Base-by-base conservation (phyloP, 1,140 invertebrate genomes). In the Tigriopus japonicus region DNA sequence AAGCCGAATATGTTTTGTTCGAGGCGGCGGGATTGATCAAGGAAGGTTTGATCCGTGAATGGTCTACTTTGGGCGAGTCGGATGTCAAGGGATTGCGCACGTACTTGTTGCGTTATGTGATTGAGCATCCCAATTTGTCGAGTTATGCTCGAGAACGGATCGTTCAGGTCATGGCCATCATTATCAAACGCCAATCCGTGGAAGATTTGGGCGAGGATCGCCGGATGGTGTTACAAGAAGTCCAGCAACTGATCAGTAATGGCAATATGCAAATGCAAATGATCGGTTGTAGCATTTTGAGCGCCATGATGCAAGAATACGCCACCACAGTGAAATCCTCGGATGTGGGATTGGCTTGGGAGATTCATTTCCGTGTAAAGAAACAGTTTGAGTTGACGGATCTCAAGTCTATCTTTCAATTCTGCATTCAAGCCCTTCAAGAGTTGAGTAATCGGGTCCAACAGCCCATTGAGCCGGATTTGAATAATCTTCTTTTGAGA, bases 21-120 rank as follows among this genome's bases (percentile, higher is more conserved):
- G 87, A 92, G 74, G 80, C 85, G 63, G 85, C 83, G 6, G 81
- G 81, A 59, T 77, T 89, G n/a, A 72, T 94, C 59, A 89, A 88
- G 72, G 78, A 81, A 65, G 83, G 84, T 24, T 70, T 92, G 7
- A 81, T 91, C 53, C 75, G 83, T 69, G 86, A 91, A 75, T 91
- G 87, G 87, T 72, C 74, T 15, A 71, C 80, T 63, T 66, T 91
- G 41, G 72, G 75, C 35, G 73, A 79, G 61, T 73, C 74, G 58
- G 82, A 87, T 70, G 80, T 85, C 52, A 73, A 77, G 51, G 80
- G 81, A 13, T 71, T 90, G n/a, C 73, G 81, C 63, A 78, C 84
- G 64, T 91, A 88, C 71, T 74, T 91, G 59, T 73, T 89, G 9
- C 79, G 81, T 60, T 89, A 86, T 71, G 77, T 88, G 42, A 75